Percentiles rank a stretch among this genome's conserved stretches.
These are phyloP conservation scores for Adoxophyes honmai DNA, from an alignment of 1,140 invertebrate species.

Conservation along the genomic window DNA sequence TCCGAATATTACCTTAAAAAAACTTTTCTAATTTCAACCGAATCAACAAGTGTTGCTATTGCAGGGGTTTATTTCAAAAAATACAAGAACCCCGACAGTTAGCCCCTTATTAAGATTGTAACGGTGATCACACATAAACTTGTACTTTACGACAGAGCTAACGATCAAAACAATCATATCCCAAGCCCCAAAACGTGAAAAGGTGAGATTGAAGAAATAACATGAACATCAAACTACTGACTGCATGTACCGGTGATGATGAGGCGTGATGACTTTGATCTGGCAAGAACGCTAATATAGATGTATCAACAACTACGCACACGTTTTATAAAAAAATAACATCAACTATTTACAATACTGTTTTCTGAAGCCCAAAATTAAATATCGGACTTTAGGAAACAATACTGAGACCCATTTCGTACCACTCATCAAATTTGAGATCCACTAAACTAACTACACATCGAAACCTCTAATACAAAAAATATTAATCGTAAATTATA, in stretches of 20 bases:
- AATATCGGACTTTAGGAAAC: no score
- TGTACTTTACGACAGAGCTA: constrained; percentile 22
- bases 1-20: no score
- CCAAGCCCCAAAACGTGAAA: neutral
- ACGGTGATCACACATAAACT: constrained; percentile 2
- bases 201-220: neutral
- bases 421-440: constrained; percentile 8
- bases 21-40: no score
- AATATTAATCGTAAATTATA: neutral
- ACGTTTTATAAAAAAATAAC: constrained; percentile 5
- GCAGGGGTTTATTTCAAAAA: no score
- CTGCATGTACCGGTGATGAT: neutral
- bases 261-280: neutral
- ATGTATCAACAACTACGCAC: neutral
- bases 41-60: no score
- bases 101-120: neutral
- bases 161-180: constrained; percentile 13
- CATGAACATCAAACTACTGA: neutral
- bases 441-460: neutral
- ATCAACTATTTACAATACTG: neutral
- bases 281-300: neutral
- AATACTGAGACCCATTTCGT: no score
- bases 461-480: neutral
- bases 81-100: neutral
- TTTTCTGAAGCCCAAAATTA: no score